Conservation (phyloP, 2,888 invertebrate species). For the Drosophila eohydei region DNA sequence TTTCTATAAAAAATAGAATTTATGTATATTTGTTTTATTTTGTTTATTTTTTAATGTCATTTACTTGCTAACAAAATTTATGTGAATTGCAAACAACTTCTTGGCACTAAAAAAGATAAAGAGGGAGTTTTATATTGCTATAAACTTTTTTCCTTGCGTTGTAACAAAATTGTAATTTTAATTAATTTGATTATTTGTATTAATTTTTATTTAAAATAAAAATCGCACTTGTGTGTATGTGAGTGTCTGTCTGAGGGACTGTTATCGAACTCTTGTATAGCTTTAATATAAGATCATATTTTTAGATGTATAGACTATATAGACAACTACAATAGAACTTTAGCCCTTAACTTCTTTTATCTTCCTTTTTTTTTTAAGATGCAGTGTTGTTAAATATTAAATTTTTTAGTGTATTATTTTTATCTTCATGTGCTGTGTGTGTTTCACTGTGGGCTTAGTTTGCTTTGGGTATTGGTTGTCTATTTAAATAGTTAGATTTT, state of each 20-base stretch:
- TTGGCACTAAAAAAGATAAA: conserved; percentile 66
- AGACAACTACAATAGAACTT: conserved; percentile 67
- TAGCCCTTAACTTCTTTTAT: conserved; percentile 44
- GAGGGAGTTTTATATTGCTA: conserved; percentile 11
- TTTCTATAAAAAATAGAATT: conserved; percentile 72
- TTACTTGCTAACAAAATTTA: conserved; percentile 57
- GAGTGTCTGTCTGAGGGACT: conserved; percentile 27
- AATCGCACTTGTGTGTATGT: conserved; percentile 38
- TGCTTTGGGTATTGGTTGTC: conserved; percentile 27
- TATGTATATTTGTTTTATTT: conserved; percentile 22
- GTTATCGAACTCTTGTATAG: conserved; percentile 49
- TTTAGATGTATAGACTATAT: conserved; percentile 48
- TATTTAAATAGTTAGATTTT: conserved; percentile 61
- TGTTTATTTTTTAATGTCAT: conserved; percentile 19
- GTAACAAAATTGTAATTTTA: conserved; percentile 44
- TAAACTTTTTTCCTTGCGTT: neutral
- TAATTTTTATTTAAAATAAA: conserved; percentile 72
- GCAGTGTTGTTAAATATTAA: conserved; percentile 58
- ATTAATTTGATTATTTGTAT: conserved; percentile 40
- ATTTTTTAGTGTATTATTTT: conserved; percentile 66
- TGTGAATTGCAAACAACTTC: conserved; percentile 54
- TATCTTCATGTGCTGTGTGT: conserved; percentile 43
- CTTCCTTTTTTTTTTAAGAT: conserved; percentile 20
- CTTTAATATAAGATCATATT: conserved; percentile 53
- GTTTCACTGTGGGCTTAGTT: conserved; percentile 33